These are phyloP conservation scores for Pseudeuparius sepicola DNA, from an alignment of 2,888 invertebrate genomes.

Conservation along the genomic window DNA sequence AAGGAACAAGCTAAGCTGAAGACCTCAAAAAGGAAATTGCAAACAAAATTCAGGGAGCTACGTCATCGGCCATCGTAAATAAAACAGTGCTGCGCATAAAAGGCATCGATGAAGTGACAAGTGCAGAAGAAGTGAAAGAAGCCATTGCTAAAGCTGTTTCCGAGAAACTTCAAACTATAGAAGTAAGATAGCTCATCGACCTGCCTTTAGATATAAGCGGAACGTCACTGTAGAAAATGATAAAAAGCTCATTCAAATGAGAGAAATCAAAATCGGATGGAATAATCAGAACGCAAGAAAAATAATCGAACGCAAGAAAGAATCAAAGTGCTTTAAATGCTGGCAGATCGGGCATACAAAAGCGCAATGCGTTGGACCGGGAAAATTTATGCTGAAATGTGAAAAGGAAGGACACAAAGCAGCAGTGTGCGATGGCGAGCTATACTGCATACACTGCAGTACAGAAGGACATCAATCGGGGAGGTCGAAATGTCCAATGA, in stretches of 20 bases:
- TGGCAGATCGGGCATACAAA: too few relatives aligned
- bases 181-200: constrained; percentile 19
- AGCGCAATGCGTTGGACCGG: too few relatives aligned
- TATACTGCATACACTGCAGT: constrained; percentile 17
- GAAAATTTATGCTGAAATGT: too few relatives aligned
- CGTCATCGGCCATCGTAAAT: constrained; percentile 10
- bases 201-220: constrained; percentile 17
- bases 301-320: too few relatives aligned
- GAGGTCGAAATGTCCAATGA: constrained; percentile 6
- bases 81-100: constrained; percentile 16
- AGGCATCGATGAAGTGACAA: constrained; percentile 13
- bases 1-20: constrained; percentile 14
- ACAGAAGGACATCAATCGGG: constrained; percentile 12
- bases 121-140: constrained; percentile 4
- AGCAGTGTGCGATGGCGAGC: constrained; percentile 12
- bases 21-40: constrained; percentile 10
- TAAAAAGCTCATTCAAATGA: too few relatives aligned
- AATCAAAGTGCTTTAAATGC: too few relatives aligned
- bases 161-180: constrained; percentile 9
- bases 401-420: constrained; percentile 16
- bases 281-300: too few relatives aligned
- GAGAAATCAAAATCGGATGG: too few relatives aligned
- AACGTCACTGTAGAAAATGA: constrained; percentile 19
- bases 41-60: constrained; percentile 9
- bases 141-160: constrained; percentile 5